These are phyloP conservation scores for Pocillopora grandis DNA, from an alignment of 92 coral and sea anemone species.

Conservation along the genomic window DNA sequence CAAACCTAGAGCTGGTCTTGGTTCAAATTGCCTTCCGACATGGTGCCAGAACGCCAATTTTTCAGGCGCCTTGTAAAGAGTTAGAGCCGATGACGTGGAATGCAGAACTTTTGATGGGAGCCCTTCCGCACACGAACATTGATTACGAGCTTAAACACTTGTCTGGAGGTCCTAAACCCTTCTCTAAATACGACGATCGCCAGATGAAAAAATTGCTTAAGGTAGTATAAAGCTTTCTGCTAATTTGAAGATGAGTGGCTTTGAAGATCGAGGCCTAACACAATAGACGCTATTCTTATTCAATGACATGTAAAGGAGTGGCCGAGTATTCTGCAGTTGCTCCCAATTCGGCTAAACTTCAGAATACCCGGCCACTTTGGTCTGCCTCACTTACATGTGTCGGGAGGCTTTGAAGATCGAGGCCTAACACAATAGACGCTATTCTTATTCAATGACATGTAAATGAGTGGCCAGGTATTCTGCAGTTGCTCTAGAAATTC, in stretches of 20 bases:
- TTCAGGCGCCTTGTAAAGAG: slow-evolving; percentile 53
- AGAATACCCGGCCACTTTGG: too few relatives aligned
- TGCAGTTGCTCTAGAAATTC: too few relatives aligned
- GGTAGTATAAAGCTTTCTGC: slow-evolving; percentile 34
- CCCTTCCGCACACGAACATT: slow-evolving; percentile 74
- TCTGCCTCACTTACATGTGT: too few relatives aligned
- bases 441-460: too few relatives aligned
- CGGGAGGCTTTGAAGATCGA: too few relatives aligned
- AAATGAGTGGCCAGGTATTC: too few relatives aligned
- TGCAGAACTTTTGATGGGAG: slow-evolving; percentile 62
- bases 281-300: too few relatives aligned
- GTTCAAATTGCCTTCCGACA: slow-evolving; percentile 94
- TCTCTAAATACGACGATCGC: slow-evolving; percentile 42
- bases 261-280: too few relatives aligned
- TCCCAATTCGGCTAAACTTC: too few relatives aligned
- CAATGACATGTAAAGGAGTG: too few relatives aligned
- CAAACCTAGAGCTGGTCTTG: slow-evolving; percentile 59
- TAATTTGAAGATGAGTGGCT: not conserved
- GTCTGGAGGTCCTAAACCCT: slow-evolving; percentile 64
- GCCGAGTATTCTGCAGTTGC: too few relatives aligned
- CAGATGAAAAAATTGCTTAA: slow-evolving; percentile 51
- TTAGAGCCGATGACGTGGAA: slow-evolving; percentile 68
- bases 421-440: too few relatives aligned
- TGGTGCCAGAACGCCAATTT: slow-evolving; percentile 94
- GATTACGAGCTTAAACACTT: slow-evolving; percentile 57